Evolutionary conservation across 1,140 invertebrate genomes (phyloP).

Genomic region (Penaeus japonicus): DNA sequence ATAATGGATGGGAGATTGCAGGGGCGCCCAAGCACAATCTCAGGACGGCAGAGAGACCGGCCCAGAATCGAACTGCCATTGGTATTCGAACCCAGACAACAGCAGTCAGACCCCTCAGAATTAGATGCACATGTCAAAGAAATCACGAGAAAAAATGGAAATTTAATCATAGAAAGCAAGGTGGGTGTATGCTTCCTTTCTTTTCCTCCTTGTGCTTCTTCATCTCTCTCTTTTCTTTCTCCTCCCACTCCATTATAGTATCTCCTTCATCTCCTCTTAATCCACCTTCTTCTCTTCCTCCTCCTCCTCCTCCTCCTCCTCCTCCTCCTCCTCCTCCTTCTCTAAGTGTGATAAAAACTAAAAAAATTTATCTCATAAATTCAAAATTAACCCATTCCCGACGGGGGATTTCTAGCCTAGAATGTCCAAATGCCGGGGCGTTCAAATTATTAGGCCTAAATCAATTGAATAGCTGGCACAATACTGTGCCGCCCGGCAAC

Average conservation of each 20-base stretch:
- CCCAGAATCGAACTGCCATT: constrained; percentile 53
- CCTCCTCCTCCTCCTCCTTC: too few species aligned
- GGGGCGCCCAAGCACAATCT: constrained; percentile 50
- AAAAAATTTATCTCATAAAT: too few species aligned
- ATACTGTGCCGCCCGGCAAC: too few species aligned
- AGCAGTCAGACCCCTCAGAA: constrained; percentile 48
- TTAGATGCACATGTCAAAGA: constrained; percentile 55
- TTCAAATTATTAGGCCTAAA: too few species aligned
- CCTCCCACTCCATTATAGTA: constrained; percentile 20
- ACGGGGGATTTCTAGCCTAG: too few species aligned
- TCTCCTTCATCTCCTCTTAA: too few species aligned
- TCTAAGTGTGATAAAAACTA: too few species aligned
- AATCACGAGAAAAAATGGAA: constrained; percentile 54
- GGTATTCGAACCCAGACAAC: constrained; percentile 41
- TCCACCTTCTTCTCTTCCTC: too few species aligned
- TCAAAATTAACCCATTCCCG: too few species aligned
- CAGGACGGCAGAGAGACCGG: constrained; percentile 49
- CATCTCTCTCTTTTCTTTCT: background rate
- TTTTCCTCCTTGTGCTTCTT: background rate
- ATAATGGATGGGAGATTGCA: constrained; percentile 31
- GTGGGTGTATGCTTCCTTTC: background rate
- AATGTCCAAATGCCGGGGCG: too few species aligned
- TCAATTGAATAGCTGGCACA: too few species aligned
- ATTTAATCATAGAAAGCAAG: constrained; percentile 48
- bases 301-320: too few species aligned